Base-by-base conservation (phyloP, 2,797 vertebrate species). In the Borostomias antarcticus region DNA sequence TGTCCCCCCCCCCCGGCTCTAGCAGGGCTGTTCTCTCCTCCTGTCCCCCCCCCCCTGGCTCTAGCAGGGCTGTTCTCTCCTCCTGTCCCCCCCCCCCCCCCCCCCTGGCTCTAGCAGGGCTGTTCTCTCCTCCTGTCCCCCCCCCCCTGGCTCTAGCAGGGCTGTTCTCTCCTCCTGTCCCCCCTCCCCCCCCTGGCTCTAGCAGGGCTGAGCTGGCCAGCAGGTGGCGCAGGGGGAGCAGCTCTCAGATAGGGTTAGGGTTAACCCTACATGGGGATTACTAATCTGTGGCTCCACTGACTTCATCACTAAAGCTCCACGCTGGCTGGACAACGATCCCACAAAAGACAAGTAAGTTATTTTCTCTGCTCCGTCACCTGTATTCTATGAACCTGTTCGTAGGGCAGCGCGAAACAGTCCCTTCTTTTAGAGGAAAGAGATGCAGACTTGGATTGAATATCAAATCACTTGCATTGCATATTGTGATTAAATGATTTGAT, bases 141-240 rank as follows among this genome's bases (percentile, higher is more conserved):
- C n/a, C n/a, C n/a, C n/a, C n/a, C n/a, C n/a, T n/a, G n/a, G n/a
- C n/a, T n/a, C n/a, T n/a, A n/a, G n/a, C n/a, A n/a, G n/a, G n/a
- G n/a, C n/a, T n/a, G n/a, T n/a, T n/a, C n/a, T 59, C 57, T 68
- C 13, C 28, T 35, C 15, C 64, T 78, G 45, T 37, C 11, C 57
- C 32, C 62, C 28, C 62, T 59, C 60, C 17, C 53, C 50, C 29
- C 50, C 13, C 26, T 58, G 65, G 66, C 68, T 21, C 58, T 77
- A 78, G 54, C 77, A 82, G 82, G 85, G 89, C 60, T 86, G 82
- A 86, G 82, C 81, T 78, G 86, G 86, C 88, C 89, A 87, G 91
- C 87, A 91, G 91, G 91, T 91, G 91, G 90, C 85, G 83, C 85
- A 84, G 40, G 77, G 82, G 76, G 84, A 76, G 82, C 82, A 85